Evolutionary conservation across 2,888 invertebrate species (phyloP).

Genomic region (Mesorhabditis spiculigera): DNA sequence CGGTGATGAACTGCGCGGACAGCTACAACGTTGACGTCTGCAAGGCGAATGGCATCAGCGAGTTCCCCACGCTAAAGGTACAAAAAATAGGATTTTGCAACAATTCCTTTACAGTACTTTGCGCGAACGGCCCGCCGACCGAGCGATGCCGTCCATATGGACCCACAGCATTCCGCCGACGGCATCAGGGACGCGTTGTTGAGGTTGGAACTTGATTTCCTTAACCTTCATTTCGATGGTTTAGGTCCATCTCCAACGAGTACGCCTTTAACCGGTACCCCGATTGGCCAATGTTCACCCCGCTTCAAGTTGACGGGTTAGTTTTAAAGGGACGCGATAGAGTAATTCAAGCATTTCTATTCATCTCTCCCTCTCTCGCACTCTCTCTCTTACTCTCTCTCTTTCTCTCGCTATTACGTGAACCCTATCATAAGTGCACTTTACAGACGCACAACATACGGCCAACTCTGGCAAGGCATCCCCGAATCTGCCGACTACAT

Average conservation of each 20-base stretch:
- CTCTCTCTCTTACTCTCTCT: no score
- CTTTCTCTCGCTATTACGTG: no score
- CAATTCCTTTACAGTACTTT: constrained; percentile 44
- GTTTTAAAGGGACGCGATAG: not conserved
- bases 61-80: constrained; percentile 57
- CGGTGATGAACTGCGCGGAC: constrained; percentile 56
- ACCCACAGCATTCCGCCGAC: constrained; percentile 36
- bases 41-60: constrained; percentile 48
- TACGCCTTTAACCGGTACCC: constrained; percentile 42
- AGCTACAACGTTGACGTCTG: constrained; percentile 49
- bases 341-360: not conserved
- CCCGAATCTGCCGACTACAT: constrained; percentile 46
- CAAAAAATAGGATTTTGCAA: not conserved
- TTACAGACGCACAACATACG: constrained; percentile 44
- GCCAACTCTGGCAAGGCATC: constrained; percentile 52
- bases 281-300: constrained; percentile 55
- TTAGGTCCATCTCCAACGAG: constrained; percentile 31
- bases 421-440: not conserved
- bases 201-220: constrained; percentile 8
- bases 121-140: constrained; percentile 41
- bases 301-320: constrained; percentile 44
- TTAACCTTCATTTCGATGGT: not conserved
- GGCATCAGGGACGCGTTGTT: constrained; percentile 30
- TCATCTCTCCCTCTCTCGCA: not conserved
- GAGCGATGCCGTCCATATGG: constrained; percentile 42